Base-by-base conservation (phyloP, 2,797 vertebrate species). In the Phyllotis vaccarum region DNA sequence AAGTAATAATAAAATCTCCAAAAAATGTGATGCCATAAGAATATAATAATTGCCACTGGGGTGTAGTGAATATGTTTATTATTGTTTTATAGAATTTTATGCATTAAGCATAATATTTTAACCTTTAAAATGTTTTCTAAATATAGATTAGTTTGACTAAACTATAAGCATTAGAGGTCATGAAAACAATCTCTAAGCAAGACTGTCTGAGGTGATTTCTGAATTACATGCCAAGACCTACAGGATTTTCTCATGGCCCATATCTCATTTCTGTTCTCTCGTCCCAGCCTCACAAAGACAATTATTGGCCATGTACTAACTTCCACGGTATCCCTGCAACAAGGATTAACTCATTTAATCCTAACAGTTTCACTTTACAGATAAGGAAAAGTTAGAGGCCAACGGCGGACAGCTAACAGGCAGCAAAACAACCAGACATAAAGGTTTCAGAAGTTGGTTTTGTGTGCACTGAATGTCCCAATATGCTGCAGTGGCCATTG, bases 281-380 rank as follows among this genome's bases (percentile, higher is more conserved):
- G 89, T n/a, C 29, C 37, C 66, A 86, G 19, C 21, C 43, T 49
- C 31, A 49, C 49, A 27, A 60, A 27, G 14, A 46, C 22, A 56
- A 9, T 62, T 34, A 66, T 75, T 75, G 46, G 27, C 85, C n/a
- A 4, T 74, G 14, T 24, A 17, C 3, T 6, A 83, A 86, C n/a
- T 14, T 83, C 46, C 56, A 72, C 40, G 16, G 27, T 34, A 87
- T 43, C 22, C 2, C 54, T 21, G 22, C 81, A 87, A 66, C 2
- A 94, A 82, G 27, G 56, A 60, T 75, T 58, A 85, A 66, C 29
- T 93, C 21, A 60, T 43, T 92, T n/a, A 95, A 49, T 91, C 27
- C 64, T 80, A 83, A 66, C 13, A 68, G 8, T 64, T 11, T 90
- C 34, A 66, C 58, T 90, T 82, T 82, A 90, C 46, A 43, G 90